Base-by-base conservation (phyloP, 30 jellyfish, hydroid and myxozoan species). In the Chironex yamaguchii region DNA sequence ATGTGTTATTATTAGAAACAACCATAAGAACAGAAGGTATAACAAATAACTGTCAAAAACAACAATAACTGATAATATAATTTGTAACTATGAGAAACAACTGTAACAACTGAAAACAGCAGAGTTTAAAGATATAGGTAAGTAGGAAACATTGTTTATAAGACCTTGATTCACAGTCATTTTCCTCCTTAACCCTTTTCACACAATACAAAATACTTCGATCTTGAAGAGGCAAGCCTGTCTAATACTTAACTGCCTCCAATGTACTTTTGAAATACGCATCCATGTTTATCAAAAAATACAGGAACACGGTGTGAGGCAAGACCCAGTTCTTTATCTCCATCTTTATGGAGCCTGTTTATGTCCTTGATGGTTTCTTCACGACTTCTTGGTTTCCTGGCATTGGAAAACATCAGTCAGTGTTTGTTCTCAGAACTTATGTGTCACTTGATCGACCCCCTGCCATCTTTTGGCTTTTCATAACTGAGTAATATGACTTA, bases 331-430 rank as follows among this genome's bases (percentile, higher is more conserved):
- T 71, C 84, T 71, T 34, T 36, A 34, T 71, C 77, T 34, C 84
- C 84, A 71, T 71, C 84, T 36, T 34, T 35, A 71, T 71, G 48
- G 0, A 71, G 71, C 31, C 26, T 21, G 36, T 67, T 69, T 36
- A 71, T 69, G 13, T 71, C 84, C 23, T 71, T 71, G 84, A 71
- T 71, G 36, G 84, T 71, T 36, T 71, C 73, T 28, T 1, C 69
- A 28, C 84, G 48, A 67, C 48, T n/a, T n/a, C n/a, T n/a, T n/a
- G n/a, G n/a, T n/a, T 67, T 2, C 36, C 25, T 32, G 84, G 84
- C 71, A 32, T 71, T 0, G 73, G 84, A 34, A 71, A 71, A 22
- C 71, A 21, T 69, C 72, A 71, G 71, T 71, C 84, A 30, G 48
- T 48, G 20, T 71, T 71, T 34, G 84, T 36, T 71, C 84, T 71